These are phyloP conservation scores for Physocephala rufipes DNA, from an alignment of 2,888 invertebrate species.

Conservation along the genomic window DNA sequence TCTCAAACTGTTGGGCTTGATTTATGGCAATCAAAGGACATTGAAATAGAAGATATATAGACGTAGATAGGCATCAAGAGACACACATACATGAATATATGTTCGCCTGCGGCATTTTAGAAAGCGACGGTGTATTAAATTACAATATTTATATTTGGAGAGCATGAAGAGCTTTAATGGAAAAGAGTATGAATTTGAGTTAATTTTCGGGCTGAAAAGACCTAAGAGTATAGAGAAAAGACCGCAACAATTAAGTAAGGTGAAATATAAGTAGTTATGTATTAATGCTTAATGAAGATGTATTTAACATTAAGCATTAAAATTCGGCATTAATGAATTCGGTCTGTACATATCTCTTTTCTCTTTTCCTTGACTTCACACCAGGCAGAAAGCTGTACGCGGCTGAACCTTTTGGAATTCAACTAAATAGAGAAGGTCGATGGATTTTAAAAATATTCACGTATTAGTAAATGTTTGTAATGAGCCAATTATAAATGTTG, in stretches of 20 bases:
- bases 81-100: background rate
- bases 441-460: no score
- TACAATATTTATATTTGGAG: background rate
- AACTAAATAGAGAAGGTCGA: no score
- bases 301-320: no score
- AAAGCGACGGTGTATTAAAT: slow-evolving; percentile 29
- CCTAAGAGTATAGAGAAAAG: no score
- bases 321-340: no score
- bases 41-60: background rate
- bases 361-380: no score
- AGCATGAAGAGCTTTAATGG: background rate
- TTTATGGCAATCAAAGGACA: slow-evolving; percentile 19
- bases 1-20: background rate
- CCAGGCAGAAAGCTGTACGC: no score
- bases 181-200: background rate
- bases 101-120: background rate
- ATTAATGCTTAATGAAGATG: no score
- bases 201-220: slow-evolving; percentile 18
- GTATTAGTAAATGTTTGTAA: no score
- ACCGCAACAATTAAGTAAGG: slow-evolving; percentile 29
- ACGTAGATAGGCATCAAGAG: background rate
- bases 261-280: slow-evolving; percentile 13
- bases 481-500: no score
- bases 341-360: no score
- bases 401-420: no score